These are phyloP conservation scores for Pyrocephalus nanus DNA, from an alignment of 2,797 vertebrate genomes.

Conservation along the genomic window DNA sequence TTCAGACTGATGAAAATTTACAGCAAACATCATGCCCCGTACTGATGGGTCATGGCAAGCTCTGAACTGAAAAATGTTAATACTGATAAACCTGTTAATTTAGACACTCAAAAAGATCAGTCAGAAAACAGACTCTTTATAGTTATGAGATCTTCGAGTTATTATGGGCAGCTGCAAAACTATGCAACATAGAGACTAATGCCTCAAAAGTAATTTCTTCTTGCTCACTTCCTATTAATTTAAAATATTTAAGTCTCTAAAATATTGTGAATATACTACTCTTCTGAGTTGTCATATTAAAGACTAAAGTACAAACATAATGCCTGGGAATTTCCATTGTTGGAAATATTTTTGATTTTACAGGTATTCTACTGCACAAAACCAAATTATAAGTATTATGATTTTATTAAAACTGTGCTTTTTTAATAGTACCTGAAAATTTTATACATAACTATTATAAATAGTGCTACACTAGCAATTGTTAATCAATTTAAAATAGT, in stretches of 20 bases:
- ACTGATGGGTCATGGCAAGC: neutral
- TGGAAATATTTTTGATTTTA: neutral
- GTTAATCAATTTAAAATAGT: neutral
- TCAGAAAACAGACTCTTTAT: neutral
- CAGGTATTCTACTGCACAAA: neutral
- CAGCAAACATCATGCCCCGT: neutral
- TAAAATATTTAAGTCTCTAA: neutral
- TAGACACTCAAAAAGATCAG: neutral
- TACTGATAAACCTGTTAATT: neutral
- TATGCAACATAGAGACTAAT: neutral
- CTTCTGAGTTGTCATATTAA: neutral
- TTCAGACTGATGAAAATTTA: neutral
- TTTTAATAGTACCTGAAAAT: neutral
- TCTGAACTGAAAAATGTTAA: neutral
- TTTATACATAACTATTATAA: neutral
- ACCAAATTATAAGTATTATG: neutral
- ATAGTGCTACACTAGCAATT: neutral
- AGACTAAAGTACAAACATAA: neutral
- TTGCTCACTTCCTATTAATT: neutral
- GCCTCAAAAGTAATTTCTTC: neutral
- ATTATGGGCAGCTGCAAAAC: neutral
- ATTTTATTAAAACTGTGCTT: neutral
- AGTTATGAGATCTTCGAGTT: neutral
- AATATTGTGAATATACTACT: neutral
- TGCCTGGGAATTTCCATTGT: neutral